Evolutionary conservation across 2,113 vertebrate genomes (phyloP), one percentile per base, ranked within the genome.

Genomic region (Vulpes vulpes): DNA sequence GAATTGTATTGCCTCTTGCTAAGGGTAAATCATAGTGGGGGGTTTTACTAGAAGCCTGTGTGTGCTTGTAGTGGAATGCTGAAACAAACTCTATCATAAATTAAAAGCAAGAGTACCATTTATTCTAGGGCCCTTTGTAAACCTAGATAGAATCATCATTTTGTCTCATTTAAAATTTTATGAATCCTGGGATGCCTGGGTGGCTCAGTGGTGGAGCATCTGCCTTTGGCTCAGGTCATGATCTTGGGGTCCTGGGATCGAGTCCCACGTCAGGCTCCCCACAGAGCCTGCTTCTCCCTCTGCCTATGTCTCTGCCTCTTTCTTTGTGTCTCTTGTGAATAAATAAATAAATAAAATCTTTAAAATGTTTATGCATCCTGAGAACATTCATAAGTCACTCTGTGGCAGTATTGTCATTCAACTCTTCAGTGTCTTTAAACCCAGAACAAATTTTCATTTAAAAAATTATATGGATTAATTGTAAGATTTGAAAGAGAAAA

Each of bases 401-500:
- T 43, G 43, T 43, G 43, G 43, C 43, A 43, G 43, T 43, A 43
- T 43, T 43, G 43, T 43, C 43, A 43, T 1, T 43, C 43, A 43
- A 43, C 43, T 43, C 43, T 43, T 43, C 43, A 43, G 43, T 43
- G 43, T 43, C 43, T 43, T 43, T 35, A 59, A 91, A 89, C 43
- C 10, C 32, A 74, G 23, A 62, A 76, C 20, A 95, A 53, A 55
- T 84, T 86, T 96, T 10, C 64, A 74, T 64, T 91, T 79, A 38
- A 94, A 83, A 57, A 87, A 73, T 53, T 27, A 57, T 76, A 57
- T 69, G 25, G 14, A 76, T 80, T 91, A 78, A 23, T 67, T 81
- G 22, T 95, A 92, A 94, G 20, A 84, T 71, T 89, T 89, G 57
- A 94, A 92, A 83, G 74, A 94, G 14, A 91, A 97, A 84, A 81